These are phyloP conservation scores for Melinopterus prodromus DNA, from an alignment of 2,888 invertebrate genomes.

Conservation along the genomic window DNA sequence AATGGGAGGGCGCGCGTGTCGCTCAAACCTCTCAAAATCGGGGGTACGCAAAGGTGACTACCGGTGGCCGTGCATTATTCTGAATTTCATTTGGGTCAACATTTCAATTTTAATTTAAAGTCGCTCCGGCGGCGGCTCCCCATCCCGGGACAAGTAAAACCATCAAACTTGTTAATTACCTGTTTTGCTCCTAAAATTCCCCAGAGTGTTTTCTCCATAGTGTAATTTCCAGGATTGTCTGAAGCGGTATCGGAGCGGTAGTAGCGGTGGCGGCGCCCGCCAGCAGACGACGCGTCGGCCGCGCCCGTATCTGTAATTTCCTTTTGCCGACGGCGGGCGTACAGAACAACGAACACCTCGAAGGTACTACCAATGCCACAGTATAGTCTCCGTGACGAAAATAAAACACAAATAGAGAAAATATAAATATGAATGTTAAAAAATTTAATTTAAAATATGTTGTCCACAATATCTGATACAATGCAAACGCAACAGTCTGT, in stretches of 20 bases:
- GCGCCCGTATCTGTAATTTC: slow-evolving; percentile 56
- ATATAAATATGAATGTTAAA: too few species aligned
- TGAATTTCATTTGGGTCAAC: slow-evolving; percentile 53
- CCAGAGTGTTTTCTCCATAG: slow-evolving; percentile 58
- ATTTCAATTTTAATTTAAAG: slow-evolving; percentile 58
- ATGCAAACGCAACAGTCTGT: too few species aligned
- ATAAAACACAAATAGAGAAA: too few species aligned
- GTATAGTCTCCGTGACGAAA: too few species aligned
- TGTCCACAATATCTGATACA: too few species aligned
- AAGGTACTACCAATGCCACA: slow-evolving; percentile 17
- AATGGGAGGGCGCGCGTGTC: slow-evolving; percentile 12
- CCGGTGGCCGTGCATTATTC: slow-evolving; percentile 45
- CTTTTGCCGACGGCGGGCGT: slow-evolving; percentile 47
- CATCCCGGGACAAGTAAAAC: slow-evolving; percentile 54
- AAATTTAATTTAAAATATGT: too few species aligned
- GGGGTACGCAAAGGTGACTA: slow-evolving; percentile 11
- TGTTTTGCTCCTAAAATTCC: slow-evolving; percentile 59
- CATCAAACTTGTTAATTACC: slow-evolving; percentile 63
- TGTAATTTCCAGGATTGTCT: slow-evolving; percentile 60
- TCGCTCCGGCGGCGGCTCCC: slow-evolving; percentile 42
- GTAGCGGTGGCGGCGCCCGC: slow-evolving; percentile 41
- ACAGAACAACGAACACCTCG: slow-evolving; percentile 46
- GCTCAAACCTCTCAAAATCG: slow-evolving; percentile 20
- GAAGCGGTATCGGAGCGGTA: slow-evolving; percentile 53
- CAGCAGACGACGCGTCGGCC: slow-evolving; percentile 25